Conservation (phyloP, 2,888 invertebrate species). For the Lutraria lutraria region DNA sequence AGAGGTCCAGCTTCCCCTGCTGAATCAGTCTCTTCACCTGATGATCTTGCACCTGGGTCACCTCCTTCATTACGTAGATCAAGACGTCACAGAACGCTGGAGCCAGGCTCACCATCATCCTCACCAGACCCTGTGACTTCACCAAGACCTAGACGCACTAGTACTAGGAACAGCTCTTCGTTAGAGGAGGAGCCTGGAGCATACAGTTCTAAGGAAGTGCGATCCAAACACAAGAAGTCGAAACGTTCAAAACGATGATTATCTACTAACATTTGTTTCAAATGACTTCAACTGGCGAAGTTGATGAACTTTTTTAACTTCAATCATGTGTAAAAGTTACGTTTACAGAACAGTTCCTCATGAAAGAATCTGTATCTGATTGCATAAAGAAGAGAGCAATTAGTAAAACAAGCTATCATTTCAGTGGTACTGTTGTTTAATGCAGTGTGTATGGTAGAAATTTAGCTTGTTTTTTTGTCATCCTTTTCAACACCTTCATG, state of each 20-base stretch:
- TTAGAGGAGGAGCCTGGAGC: constrained; percentile 34
- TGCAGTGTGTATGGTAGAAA: too few species aligned
- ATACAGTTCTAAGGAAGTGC: constrained; percentile 22
- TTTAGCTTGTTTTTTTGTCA: too few species aligned
- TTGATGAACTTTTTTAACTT: too few species aligned
- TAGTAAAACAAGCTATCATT: too few species aligned
- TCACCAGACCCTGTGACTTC: constrained; percentile 35
- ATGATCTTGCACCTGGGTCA: constrained; percentile 10
- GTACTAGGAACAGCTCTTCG: constrained; percentile 33
- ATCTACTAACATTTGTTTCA: not conserved
- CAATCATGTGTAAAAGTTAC: too few species aligned
- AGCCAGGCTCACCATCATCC: constrained; percentile 38
- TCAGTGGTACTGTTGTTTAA: too few species aligned
- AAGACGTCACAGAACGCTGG: constrained; percentile 34
- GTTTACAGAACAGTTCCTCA: too few species aligned
- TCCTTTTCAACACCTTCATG: too few species aligned
- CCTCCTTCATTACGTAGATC: constrained; percentile 37
- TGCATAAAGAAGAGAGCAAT: too few species aligned
- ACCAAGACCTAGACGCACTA: constrained; percentile 24
- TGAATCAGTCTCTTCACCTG: constrained; percentile 53
- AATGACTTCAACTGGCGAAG: not conserved
- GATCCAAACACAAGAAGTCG: constrained; percentile 39
- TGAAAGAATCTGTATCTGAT: too few species aligned
- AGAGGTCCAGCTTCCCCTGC: constrained; percentile 44
- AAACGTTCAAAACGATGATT: constrained; percentile 34